These are phyloP conservation scores for Thripadectes ignobilis DNA, from an alignment of 2,797 vertebrate species.

Conservation along the genomic window DNA sequence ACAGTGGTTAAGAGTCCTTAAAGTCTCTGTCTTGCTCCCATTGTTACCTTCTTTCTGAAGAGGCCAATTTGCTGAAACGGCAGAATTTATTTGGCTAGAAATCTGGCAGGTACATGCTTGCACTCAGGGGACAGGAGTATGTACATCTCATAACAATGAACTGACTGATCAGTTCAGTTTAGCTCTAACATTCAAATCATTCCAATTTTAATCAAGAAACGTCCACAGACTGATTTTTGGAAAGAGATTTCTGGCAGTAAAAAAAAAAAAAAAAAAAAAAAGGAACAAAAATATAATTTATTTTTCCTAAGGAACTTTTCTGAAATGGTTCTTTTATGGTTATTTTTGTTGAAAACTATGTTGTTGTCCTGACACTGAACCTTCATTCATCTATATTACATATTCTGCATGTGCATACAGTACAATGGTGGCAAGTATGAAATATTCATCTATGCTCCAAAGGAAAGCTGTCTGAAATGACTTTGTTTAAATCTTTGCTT, in stretches of 20 bases:
- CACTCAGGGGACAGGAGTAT: neutral
- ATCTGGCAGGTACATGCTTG: rapidly evolving
- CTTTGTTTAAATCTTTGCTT: neutral
- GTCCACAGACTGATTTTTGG: neutral
- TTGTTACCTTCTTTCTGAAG: neutral
- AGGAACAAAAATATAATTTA: neutral
- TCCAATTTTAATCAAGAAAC: neutral
- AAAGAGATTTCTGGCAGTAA: neutral
- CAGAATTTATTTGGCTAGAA: neutral
- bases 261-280: neutral
- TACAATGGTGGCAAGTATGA: neutral
- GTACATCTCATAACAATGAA: neutral
- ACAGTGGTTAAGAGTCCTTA: neutral
- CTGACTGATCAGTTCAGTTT: neutral
- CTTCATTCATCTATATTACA: neutral
- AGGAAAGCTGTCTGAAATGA: neutral
- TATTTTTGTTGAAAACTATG: neutral
- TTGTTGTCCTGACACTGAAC: neutral
- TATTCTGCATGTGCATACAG: neutral
- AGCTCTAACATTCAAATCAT: neutral
- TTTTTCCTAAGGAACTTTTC: neutral
- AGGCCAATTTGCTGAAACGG: neutral
- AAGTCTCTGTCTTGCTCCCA: neutral
- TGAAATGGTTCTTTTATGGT: neutral
- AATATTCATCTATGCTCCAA: neutral